These are phyloP conservation scores for Noctuana brunneofusca DNA, from an alignment of 2,888 invertebrate species.

Conservation along the genomic window DNA sequence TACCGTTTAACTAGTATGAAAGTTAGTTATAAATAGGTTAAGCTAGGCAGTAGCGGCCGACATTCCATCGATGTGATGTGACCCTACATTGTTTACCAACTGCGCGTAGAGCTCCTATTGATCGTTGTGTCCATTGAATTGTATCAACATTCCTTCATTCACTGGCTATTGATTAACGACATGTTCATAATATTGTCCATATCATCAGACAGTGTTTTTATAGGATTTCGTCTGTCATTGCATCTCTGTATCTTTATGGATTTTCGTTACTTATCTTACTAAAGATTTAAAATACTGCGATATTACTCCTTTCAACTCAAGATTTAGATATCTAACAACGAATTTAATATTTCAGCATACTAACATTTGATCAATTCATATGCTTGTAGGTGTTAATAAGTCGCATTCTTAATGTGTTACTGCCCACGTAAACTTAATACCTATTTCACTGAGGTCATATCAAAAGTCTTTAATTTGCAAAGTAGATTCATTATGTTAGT, in stretches of 20 bases:
- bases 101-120: slow-evolving; percentile 42
- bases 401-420: slow-evolving; percentile 1
- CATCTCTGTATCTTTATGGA: slow-evolving; percentile 37
- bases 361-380: slow-evolving; percentile 1
- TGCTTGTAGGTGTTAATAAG: slow-evolving; percentile 1
- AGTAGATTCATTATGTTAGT: background rate
- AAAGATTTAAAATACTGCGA: background rate
- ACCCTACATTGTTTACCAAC: slow-evolving; percentile 39
- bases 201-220: slow-evolving; percentile 26
- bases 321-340: background rate
- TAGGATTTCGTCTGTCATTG: slow-evolving; percentile 14
- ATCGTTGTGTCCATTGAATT: slow-evolving; percentile 52
- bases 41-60: slow-evolving; percentile 17
- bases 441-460: background rate
- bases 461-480: background rate
- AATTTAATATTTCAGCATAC: background rate
- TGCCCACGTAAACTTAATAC: slow-evolving; percentile 2
- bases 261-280: background rate
- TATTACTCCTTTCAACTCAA: background rate
- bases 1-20: slow-evolving; percentile 17
- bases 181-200: slow-evolving; percentile 35
- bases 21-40: slow-evolving; percentile 23
- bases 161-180: slow-evolving; percentile 53
- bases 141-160: slow-evolving; percentile 50
- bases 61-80: slow-evolving; percentile 44